Evolutionary conservation across 2,113 vertebrate genomes (phyloP).

Genomic region (Trichechus manatus): DNA sequence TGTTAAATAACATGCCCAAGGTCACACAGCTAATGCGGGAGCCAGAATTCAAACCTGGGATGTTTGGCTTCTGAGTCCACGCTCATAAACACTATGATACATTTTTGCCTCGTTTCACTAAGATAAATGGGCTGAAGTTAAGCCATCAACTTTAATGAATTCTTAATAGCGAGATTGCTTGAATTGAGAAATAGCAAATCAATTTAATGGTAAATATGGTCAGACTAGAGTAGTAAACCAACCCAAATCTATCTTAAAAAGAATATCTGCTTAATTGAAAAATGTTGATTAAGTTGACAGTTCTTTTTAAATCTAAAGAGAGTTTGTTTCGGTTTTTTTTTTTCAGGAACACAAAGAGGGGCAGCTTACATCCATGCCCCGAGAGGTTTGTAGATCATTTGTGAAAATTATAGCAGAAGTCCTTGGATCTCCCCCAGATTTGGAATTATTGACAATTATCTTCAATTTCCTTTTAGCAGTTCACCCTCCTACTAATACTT

Average conservation of each 20-base stretch:
- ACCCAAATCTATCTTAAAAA: conserved; percentile 43
- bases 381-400: conserved; percentile 96
- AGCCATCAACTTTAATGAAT: background rate
- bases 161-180: background rate
- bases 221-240: conserved; percentile 16
- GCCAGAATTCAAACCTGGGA: too few relatives aligned
- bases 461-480: conserved; percentile 98
- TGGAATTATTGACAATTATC: conserved; percentile 94
- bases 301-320: conserved; percentile 67
- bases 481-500: conserved; percentile 98
- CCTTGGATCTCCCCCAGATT: conserved; percentile 97
- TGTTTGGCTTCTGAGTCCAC: background rate
- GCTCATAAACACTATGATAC: accelerated
- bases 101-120: background rate
- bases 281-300: background rate
- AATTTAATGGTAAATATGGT: background rate
- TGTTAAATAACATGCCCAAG: background rate
- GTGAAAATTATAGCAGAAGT: conserved; percentile 99
- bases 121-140: background rate
- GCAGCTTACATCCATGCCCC: conserved; percentile 92
- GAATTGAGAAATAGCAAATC: conserved; percentile 5
- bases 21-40: background rate
- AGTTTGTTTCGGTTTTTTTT: conserved; percentile 70
- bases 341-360: conserved; percentile 96
- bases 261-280: conserved; percentile 52